Conservation (phyloP, 2,113 vertebrate species). For the Percina caprodes region DNA sequence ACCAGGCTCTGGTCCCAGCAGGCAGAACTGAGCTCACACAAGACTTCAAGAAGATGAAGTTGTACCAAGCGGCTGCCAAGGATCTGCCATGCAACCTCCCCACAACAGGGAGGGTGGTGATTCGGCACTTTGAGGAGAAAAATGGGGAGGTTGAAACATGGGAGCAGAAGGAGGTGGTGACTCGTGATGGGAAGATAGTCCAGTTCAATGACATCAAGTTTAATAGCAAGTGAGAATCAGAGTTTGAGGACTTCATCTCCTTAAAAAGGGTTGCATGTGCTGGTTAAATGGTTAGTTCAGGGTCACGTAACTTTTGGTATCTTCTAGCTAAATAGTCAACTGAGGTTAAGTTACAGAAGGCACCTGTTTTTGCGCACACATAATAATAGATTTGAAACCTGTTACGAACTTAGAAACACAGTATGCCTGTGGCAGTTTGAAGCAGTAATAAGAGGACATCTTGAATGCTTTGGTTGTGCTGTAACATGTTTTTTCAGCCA, state of each 20-base stretch:
- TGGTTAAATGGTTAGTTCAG: neutral
- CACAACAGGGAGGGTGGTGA: constrained; percentile 57
- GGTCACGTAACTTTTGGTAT: neutral
- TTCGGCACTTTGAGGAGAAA: constrained; percentile 63
- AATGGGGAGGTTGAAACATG: constrained; percentile 59
- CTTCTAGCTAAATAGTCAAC: neutral
- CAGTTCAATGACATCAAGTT: constrained; percentile 73
- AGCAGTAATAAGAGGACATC: neutral
- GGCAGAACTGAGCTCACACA: neutral
- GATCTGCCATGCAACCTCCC: constrained; percentile 67
- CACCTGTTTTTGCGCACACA: neutral
- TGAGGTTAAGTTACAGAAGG: neutral
- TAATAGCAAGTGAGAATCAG: constrained; percentile 42
- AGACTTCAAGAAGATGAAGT: constrained; percentile 54
- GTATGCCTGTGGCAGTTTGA: neutral
- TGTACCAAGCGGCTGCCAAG: constrained; percentile 54
- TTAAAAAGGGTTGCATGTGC: neutral
- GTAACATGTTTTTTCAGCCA: neutral
- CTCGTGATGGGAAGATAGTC: constrained; percentile 71
- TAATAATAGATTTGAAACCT: neutral
- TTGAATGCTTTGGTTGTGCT: neutral
- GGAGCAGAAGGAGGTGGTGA: constrained; percentile 77
- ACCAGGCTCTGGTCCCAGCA: neutral
- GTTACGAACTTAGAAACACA: neutral
- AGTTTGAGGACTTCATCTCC: neutral